These are phyloP conservation scores for Microtus ochrogaster DNA, from an alignment of 2,113 vertebrate species.

Conservation along the genomic window DNA sequence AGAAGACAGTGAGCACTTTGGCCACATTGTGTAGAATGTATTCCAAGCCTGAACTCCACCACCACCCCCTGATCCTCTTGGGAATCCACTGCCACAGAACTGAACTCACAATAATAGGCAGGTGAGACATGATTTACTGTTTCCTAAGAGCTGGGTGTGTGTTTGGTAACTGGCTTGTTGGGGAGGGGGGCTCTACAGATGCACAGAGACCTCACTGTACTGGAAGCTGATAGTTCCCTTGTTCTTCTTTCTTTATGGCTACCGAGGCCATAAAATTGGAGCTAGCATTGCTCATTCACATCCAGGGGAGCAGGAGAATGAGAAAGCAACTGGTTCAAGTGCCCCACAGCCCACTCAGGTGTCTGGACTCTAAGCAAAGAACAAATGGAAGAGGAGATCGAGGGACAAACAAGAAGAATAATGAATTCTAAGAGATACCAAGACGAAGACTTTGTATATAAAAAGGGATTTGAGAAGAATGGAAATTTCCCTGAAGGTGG, in stretches of 20 bases:
- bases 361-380: neutral
- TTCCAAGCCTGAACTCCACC: neutral
- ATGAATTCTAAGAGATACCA: neutral
- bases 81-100: neutral
- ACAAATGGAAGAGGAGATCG: neutral
- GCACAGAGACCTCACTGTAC: neutral
- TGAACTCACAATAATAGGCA: neutral
- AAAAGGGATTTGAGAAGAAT: slow-evolving; percentile 1
- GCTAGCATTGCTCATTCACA: neutral
- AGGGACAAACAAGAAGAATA: neutral
- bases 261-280: accelerated
- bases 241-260: neutral
- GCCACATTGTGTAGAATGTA: accelerated
- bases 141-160: neutral
- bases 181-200: neutral
- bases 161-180: neutral
- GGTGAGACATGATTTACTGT: neutral
- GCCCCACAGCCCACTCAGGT: accelerated
- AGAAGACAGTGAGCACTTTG: neutral
- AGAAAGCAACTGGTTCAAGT: too few relatives aligned
- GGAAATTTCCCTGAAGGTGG: neutral
- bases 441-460: neutral
- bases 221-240: neutral
- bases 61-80: neutral
- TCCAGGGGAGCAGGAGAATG: neutral